A percentile compares a stretch with the other conserved stretches of the same genome.
Evolutionary conservation across 2,888 invertebrate species (phyloP).

Genomic region (Rhynchonema sp.): DNA sequence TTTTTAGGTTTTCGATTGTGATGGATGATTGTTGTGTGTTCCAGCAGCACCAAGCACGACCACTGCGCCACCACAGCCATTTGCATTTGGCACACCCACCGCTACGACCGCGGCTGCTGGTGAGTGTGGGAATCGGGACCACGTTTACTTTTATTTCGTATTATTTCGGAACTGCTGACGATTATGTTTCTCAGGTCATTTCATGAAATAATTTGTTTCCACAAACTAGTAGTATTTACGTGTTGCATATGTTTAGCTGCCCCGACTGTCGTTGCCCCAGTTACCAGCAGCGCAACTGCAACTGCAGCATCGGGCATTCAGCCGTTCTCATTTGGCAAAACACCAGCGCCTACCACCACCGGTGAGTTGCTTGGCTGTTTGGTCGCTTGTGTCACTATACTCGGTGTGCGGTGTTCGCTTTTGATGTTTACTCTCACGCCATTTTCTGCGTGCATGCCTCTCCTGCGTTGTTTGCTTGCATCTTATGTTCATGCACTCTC

Average conservation of each 20-base stretch:
- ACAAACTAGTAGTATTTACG: neutral
- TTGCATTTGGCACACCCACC: neutral
- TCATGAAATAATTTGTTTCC: no score
- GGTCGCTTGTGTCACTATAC: no score
- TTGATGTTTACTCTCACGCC: no score
- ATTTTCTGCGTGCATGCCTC: neutral
- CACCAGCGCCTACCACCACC: neutral
- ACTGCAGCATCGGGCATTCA: neutral
- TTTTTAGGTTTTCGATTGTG: no score
- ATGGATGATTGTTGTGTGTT: no score
- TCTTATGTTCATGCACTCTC: neutral
- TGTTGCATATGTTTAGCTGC: neutral
- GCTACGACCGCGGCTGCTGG: neutral
- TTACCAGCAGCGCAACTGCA: neutral
- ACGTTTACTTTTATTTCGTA: no score
- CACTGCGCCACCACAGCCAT: neutral
- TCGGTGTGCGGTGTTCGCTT: neutral
- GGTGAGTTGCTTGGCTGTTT: no score
- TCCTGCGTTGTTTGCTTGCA: neutral
- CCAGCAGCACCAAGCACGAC: neutral
- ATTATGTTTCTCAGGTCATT: neutral
- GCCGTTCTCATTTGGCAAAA: neutral
- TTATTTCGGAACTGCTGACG: no score
- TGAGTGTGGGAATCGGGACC: no score
- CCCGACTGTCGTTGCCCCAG: neutral